Evolutionary conservation across 2,113 vertebrate species (phyloP).

Genomic region (Dolichotis patagonum): DNA sequence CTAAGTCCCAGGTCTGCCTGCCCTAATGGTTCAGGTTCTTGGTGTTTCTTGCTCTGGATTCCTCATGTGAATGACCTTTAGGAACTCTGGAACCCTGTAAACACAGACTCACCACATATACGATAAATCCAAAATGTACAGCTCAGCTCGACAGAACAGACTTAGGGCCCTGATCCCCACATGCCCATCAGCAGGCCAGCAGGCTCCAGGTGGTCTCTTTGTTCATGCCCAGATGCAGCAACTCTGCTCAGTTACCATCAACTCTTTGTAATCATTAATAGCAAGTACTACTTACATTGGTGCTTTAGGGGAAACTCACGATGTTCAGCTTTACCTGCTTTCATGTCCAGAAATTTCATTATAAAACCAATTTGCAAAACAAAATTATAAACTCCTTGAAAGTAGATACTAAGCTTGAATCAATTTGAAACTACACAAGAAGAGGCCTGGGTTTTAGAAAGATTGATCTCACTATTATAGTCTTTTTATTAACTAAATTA

Average conservation of each 20-base stretch:
- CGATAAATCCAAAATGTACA: not conserved
- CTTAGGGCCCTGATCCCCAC: not conserved
- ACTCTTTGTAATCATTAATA: not conserved
- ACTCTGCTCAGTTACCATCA: not conserved
- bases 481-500: conserved; percentile 2
- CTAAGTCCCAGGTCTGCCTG: not conserved
- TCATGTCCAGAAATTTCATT: not conserved
- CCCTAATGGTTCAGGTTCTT: not conserved
- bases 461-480: not conserved
- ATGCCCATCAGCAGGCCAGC: too few species aligned
- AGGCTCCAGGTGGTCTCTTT: not conserved
- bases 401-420: not conserved
- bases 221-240: not conserved
- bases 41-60: not conserved
- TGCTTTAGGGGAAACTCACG: not conserved
- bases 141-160: not conserved
- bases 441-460: not conserved
- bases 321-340: not conserved
- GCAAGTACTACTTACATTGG: not conserved
- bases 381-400: not conserved
- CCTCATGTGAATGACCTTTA: not conserved
- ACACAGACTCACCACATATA: not conserved
- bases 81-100: not conserved
- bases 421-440: not conserved
- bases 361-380: conserved; percentile 3